Conservation (phyloP, 2,888 invertebrate species). For the Aethes cnicana region DNA sequence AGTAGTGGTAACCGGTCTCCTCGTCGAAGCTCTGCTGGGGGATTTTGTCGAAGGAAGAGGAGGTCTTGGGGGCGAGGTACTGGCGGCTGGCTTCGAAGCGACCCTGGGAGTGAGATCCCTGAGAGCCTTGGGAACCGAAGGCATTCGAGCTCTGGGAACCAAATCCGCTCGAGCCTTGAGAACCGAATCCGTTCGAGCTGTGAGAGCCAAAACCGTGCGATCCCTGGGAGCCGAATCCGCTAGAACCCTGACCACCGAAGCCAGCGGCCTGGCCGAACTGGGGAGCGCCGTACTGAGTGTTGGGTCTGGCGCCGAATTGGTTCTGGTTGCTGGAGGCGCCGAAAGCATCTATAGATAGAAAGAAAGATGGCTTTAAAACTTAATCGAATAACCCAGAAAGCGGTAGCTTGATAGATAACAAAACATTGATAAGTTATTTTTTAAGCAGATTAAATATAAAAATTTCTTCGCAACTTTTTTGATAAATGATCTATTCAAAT, state of each 20-base stretch:
- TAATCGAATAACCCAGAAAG: neutral
- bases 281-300: conserved; percentile 14
- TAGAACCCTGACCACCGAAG: conserved; percentile 6
- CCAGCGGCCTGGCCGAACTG: conserved; percentile 7
- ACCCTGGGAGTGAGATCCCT: conserved; percentile 32
- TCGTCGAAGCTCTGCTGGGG: conserved; percentile 72
- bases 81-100: conserved; percentile 59
- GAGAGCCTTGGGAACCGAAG: conserved; percentile 8
- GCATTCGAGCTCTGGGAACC: conserved; percentile 18
- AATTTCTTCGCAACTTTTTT: too few relatives aligned
- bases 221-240: conserved; percentile 17
- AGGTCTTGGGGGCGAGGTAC: conserved; percentile 60
- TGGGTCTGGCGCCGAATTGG: conserved; percentile 13
- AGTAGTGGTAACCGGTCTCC: conserved; percentile 69
- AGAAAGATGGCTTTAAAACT: neutral
- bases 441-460: too few relatives aligned
- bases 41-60: conserved; percentile 48
- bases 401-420: too few relatives aligned
- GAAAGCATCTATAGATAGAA: conserved; percentile 26
- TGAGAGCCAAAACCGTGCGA: conserved; percentile 23
- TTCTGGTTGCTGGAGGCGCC: conserved; percentile 23
- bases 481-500: too few relatives aligned
- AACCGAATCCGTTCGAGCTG: neutral
- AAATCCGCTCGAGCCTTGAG: conserved; percentile 8
- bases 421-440: too few relatives aligned